Base-by-base conservation (phyloP, 2,888 invertebrate species). In the Linnaemya vulpina region DNA sequence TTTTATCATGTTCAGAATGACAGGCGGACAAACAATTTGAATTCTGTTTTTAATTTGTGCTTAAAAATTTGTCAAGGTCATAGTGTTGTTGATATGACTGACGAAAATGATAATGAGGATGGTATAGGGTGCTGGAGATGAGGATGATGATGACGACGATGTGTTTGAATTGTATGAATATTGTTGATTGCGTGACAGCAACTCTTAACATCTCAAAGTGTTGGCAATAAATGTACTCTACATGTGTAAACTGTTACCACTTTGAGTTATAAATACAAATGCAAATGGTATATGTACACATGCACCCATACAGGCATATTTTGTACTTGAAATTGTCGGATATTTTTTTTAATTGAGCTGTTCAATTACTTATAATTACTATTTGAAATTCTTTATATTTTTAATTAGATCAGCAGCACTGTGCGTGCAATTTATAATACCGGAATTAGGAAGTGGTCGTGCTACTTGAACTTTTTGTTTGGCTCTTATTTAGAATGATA, bases 11-110 rank as follows among this genome's bases (percentile, higher is more conserved):
- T 79, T 49, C 58, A 58, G 40, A 73, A 74, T 74, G 74, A 82
- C 82, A 76, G 55, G 25, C 70, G 63, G 25, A 82, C 82, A 82
- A 82, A 82, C 76, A 76, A 82, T 82, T 82, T 76, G 71, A 82
- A 71, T 76, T 82, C 55, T 76, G 53, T 58, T 53, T 75, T 75
- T 70, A 7, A 49, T 60, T 75, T 67, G 49, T 73, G 55, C 11
- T 70, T 62, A 38, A 70, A 62, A 55, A 60, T 49, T 76, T 82
- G 25, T 82, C 82, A 82, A 82, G 82, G 82, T 82, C 76, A 82
- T 55, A n/a, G n/a, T n/a, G n/a, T 3, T 20, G 53, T 38, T 65
- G 58, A 13, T 49, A 43, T 58, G 43, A 10, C 9, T 76, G 43
- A 53, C 22, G 10, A n/a, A n/a, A n/a, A 20, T 35, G 65, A 55